Percentiles rank a stretch among this genome's conserved stretches.
Evolutionary conservation across 2,797 vertebrate species (phyloP).

Genomic region (Tangara arthus): DNA sequence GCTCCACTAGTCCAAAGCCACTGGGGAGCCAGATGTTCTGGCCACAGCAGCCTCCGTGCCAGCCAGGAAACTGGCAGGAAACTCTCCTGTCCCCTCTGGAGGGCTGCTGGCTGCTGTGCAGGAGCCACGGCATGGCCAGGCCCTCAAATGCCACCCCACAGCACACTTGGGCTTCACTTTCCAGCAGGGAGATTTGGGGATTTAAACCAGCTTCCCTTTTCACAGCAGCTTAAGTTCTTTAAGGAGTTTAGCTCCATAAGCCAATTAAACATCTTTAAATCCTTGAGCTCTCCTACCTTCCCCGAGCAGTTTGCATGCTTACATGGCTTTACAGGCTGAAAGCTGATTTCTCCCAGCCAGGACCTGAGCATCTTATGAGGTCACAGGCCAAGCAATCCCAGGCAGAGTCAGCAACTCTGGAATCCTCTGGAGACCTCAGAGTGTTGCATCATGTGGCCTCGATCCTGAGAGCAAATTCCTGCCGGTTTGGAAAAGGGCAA

Average conservation of each 20-base stretch:
- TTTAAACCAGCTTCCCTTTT: conserved; percentile 32
- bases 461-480: background rate
- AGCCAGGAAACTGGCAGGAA: background rate
- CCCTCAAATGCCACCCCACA: background rate
- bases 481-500: background rate
- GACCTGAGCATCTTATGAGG: background rate
- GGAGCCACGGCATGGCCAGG: background rate
- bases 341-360: background rate
- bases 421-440: background rate
- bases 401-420: background rate
- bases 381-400: background rate
- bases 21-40: background rate
- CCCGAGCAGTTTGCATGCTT: background rate
- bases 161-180: background rate
- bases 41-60: background rate
- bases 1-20: background rate
- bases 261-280: conserved; percentile 38
- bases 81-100: background rate
- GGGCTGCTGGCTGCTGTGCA: background rate
- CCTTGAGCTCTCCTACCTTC: background rate
- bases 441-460: background rate
- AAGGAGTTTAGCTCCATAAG: conserved; percentile 37
- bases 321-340: background rate
- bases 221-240: conserved; percentile 34
- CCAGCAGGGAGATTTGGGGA: background rate